Percentiles rank a stretch among this genome's conserved stretches.
These are phyloP conservation scores for Creontiades dilutus DNA, from an alignment of 2,888 invertebrate species.

Conservation along the genomic window DNA sequence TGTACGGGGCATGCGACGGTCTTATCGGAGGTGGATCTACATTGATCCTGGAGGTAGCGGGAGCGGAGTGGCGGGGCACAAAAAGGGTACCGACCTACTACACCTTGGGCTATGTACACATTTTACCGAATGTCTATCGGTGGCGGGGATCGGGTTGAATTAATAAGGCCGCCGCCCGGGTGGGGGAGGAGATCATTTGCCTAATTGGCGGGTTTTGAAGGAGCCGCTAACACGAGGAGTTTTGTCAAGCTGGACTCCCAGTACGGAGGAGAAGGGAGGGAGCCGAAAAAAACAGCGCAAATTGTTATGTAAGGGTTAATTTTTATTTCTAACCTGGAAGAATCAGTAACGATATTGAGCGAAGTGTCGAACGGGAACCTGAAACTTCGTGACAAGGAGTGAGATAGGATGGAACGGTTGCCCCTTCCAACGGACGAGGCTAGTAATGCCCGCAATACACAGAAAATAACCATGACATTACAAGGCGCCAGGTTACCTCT, in stretches of 20 bases:
- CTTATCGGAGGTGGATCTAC: slow-evolving; percentile 50
- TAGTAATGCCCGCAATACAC: too few relatives aligned
- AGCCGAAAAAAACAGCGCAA: too few relatives aligned
- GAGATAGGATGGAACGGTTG: too few relatives aligned
- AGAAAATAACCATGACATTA: too few relatives aligned
- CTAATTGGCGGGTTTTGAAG: slow-evolving; percentile 28
- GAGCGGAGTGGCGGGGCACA: neutral
- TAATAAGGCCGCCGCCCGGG: neutral
- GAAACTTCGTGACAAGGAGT: too few relatives aligned
- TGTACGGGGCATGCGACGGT: slow-evolving; percentile 40
- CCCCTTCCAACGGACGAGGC: too few relatives aligned
- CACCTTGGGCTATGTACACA: neutral
- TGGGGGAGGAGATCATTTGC: neutral
- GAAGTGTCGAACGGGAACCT: too few relatives aligned
- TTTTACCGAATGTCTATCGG: slow-evolving; percentile 19
- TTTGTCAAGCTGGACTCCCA: neutral
- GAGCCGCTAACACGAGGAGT: slow-evolving; percentile 29
- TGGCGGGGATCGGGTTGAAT: slow-evolving; percentile 27
- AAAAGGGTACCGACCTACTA: neutral
- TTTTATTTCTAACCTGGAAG: too few relatives aligned
- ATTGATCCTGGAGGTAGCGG: too few relatives aligned
- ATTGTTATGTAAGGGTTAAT: too few relatives aligned
- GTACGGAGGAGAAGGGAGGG: neutral
- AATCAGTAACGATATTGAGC: too few relatives aligned
- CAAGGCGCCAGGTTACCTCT: too few relatives aligned